Evolutionary conservation across 30 jellyfish, hydroid and myxozoan genomes (phyloP), one percentile per base, ranked within the genome.

Genomic region (Cassiopea xamachana): DNA sequence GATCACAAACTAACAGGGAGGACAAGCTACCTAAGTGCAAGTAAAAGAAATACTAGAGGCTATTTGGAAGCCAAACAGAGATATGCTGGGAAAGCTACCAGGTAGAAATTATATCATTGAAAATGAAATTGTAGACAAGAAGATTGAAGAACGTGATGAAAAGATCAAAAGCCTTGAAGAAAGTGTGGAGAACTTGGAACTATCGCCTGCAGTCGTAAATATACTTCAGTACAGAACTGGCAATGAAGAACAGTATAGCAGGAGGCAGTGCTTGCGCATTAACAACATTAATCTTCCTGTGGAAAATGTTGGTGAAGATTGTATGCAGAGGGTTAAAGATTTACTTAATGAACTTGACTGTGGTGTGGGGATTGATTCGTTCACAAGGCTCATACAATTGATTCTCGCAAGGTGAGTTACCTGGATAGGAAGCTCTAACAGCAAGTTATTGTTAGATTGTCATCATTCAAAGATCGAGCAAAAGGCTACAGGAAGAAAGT

Each of bases 331-430:
- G 85, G 64, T 68, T 17, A 9, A 83, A 44, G 91, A 69, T 48
- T 62, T 83, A 10, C 73, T 83, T 70, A 27, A 67, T 13, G 74
- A 55, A 48, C 84, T 69, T 48, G 91, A 83, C 59, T 83, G 84
- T 68, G 91, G 73, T 49, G 84, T 83, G 58, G 84, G 75, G 49
- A 83, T 69, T 47, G 75, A 83, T 48, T 44, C 48, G 48, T 39
- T 83, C 47, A 83, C 74, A 69, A 74, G 84, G 91, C 86, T 49
- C 91, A 83, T 68, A 69, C 86, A 83, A 83, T 83, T 60, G 84
- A 86, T 45, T 86, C 64, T 68, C 48, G 74, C 45, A 69, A 10
- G 85, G 59, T 10, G 47, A 62, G 58, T 46, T 13, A 80, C 12
- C 86, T 43, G 45, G 73, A 48, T 46, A 80, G 91, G 4, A 48